phyloP scores from a whole-genome alignment of 2,113 vertebrate species.

The Vulpes lagopus region DNA sequence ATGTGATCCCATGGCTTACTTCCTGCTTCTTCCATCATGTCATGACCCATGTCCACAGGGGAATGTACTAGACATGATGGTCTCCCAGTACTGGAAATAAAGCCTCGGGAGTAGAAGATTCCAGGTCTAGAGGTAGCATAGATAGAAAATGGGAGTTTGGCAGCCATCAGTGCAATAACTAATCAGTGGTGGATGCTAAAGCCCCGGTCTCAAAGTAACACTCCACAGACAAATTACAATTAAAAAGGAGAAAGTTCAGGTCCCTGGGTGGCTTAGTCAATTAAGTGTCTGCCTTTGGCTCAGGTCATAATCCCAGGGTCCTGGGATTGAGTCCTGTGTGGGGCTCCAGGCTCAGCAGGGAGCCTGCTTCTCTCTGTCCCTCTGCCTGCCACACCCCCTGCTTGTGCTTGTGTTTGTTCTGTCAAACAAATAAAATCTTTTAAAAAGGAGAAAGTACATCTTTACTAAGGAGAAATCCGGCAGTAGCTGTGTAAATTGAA shows the following conservation, averaged over 20 bases:
- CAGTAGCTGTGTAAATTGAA: neutral
- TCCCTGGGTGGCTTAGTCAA: too few relatives aligned
- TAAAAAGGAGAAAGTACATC: neutral
- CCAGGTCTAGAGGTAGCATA: neutral
- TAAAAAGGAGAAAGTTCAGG: neutral
- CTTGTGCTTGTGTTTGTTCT: too few relatives aligned
- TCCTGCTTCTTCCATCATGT: neutral
- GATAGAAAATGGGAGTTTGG: neutral
- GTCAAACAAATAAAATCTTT: neutral
- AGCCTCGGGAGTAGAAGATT: neutral
- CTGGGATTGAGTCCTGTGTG: too few relatives aligned
- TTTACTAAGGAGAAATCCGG: neutral
- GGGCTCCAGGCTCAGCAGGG: too few relatives aligned
- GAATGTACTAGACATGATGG: neutral
- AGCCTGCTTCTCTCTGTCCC: too few relatives aligned
- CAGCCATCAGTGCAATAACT: neutral
- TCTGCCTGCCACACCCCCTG: too few relatives aligned
- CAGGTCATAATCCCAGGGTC: too few relatives aligned
- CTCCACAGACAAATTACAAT: neutral
- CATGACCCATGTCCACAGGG: neutral
- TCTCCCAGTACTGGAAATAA: neutral
- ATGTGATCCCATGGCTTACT: neutral
- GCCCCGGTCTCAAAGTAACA: neutral
- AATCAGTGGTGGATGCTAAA: conserved; percentile 9
- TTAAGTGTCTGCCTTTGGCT: too few relatives aligned